Evolutionary conservation across 23 tunicate genomes (phyloP).

Genomic region (Ascidia mentula): DNA sequence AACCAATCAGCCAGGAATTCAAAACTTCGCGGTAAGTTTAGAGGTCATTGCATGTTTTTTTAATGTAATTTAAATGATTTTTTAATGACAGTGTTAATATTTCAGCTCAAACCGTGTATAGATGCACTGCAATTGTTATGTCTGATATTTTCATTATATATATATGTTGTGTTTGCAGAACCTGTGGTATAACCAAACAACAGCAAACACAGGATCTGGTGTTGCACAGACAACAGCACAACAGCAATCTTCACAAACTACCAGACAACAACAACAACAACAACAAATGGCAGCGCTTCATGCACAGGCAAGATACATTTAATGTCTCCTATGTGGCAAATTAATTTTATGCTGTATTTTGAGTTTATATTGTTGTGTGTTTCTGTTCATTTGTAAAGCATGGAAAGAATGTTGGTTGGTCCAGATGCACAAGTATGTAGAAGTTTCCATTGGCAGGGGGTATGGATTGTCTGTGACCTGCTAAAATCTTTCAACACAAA

Average conservation of each 20-base stretch:
- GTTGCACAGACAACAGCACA: constrained; percentile 1
- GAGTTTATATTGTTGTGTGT: too few relatives aligned
- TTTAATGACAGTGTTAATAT: neutral
- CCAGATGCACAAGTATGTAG: too few relatives aligned
- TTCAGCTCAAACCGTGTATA: neutral
- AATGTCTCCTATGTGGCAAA: too few relatives aligned
- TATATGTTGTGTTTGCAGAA: neutral
- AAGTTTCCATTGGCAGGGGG: too few relatives aligned
- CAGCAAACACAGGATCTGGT: neutral
- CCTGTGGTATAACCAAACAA: neutral
- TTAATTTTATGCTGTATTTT: too few relatives aligned
- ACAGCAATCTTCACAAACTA: neutral
- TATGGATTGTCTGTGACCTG: too few relatives aligned
- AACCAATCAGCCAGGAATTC: neutral
- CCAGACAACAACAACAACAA: neutral
- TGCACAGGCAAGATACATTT: neutral
- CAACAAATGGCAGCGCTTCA: neutral
- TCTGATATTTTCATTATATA: neutral
- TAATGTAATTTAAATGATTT: neutral
- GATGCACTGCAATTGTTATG: neutral
- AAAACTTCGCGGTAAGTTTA: constrained; percentile 3
- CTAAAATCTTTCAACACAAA: too few relatives aligned
- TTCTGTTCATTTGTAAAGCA: too few relatives aligned
- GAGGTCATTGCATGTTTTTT: too few relatives aligned
- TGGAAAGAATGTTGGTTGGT: too few relatives aligned